These are phyloP conservation scores for Myotis planiceps DNA, from an alignment of 2,797 vertebrate species.

Conservation along the genomic window DNA sequence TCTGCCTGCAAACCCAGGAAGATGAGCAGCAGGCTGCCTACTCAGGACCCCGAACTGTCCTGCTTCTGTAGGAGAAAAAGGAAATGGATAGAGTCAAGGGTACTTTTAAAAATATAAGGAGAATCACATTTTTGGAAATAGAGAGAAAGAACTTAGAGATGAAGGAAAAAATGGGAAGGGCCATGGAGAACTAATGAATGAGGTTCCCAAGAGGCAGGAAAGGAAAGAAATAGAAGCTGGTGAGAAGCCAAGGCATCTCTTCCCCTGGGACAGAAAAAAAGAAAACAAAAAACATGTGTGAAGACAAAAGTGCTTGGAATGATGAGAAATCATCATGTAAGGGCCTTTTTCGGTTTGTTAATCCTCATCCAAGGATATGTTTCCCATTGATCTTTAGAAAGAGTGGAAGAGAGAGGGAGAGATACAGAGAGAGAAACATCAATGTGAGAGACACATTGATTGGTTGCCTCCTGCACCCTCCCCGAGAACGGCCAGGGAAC, in stretches of 20 bases:
- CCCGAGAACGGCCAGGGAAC: too few species aligned
- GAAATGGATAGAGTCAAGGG: background rate
- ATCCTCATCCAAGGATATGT: too few species aligned
- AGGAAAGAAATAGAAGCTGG: background rate
- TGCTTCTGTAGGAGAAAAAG: background rate
- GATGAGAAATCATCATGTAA: background rate
- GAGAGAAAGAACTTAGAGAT: background rate
- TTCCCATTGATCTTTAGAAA: too few species aligned
- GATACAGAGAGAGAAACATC: too few species aligned
- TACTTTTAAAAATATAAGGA: background rate
- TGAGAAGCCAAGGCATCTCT: background rate
- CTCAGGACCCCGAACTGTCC: rapidly evolving
- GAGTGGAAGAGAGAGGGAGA: too few species aligned
- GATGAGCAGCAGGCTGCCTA: too few species aligned
- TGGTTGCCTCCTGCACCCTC: too few species aligned
- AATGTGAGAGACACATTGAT: too few species aligned
- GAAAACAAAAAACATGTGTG: background rate
- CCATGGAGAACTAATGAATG: background rate
- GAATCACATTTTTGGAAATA: background rate
- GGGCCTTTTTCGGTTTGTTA: background rate
- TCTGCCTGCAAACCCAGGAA: background rate
- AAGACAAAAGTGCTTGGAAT: background rate
- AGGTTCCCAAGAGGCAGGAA: background rate
- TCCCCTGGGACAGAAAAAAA: background rate
- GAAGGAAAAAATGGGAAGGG: background rate